A percentile compares a stretch with the other conserved stretches of the same genome.
These are phyloP conservation scores for Biston stratarius DNA, from an alignment of 2,888 invertebrate species.

Conservation along the genomic window DNA sequence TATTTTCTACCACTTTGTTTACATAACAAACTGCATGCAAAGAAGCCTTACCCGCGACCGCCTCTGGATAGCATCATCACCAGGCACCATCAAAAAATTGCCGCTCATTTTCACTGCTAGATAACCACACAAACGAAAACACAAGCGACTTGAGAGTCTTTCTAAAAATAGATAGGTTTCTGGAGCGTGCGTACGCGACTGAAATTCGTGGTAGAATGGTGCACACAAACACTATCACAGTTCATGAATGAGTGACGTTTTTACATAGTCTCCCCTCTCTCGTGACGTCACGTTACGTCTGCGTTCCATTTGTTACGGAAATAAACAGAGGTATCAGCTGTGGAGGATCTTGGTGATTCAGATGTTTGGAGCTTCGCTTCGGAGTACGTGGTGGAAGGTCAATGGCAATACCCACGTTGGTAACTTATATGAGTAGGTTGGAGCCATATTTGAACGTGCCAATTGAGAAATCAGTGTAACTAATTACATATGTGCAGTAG, in stretches of 20 bases:
- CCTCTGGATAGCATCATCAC: conserved; percentile 73
- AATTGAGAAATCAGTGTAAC: not conserved
- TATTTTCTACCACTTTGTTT: conserved; percentile 27
- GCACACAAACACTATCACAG: conserved; percentile 41
- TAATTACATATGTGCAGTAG: not conserved
- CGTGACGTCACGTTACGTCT: conserved; percentile 67
- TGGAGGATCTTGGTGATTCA: conserved; percentile 34
- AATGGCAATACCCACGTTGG: conserved; percentile 44
- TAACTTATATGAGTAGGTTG: conserved; percentile 18
- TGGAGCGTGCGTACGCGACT: conserved; percentile 73
- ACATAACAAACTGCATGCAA: conserved; percentile 27
- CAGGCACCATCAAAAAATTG: conserved; percentile 81
- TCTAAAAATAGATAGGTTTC: conserved; percentile 52
- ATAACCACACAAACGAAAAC: conserved; percentile 51
- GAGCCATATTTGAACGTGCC: conserved; percentile 3
- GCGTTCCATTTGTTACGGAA: conserved; percentile 71
- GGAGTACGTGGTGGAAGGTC: conserved; percentile 60
- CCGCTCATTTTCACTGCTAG: conserved; percentile 77
- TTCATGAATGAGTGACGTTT: conserved; percentile 85
- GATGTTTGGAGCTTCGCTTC: conserved; percentile 35
- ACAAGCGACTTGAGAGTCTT: conserved; percentile 54
- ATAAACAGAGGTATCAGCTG: conserved; percentile 57
- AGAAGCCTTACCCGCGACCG: conserved; percentile 76
- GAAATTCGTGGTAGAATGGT: conserved; percentile 67
- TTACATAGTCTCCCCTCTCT: conserved; percentile 67